Evolutionary conservation across 2,113 vertebrate species (phyloP), one percentile per base, ranked within the genome.

Genomic region (Forbesichthys agassizii): DNA sequence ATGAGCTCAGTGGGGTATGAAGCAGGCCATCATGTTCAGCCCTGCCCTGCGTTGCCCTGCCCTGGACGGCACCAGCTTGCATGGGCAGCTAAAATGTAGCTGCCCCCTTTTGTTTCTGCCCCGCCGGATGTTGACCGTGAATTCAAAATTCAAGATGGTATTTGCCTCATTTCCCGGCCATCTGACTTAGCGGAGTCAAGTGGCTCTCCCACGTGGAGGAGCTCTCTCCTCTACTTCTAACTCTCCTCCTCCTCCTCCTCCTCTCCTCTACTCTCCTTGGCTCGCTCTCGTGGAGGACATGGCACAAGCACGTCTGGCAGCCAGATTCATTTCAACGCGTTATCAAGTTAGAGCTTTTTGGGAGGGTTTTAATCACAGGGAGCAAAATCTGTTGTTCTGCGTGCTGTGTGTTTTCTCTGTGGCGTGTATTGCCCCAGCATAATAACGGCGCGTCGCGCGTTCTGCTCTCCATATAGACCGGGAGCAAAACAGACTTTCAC

Each of bases 91-190:
- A 74, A 89, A 88, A 86, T 64, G 81, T 79, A 55, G 9, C 14
- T 51, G 54, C 65, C 18, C 11, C 48, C 18, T n/a, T n/a, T 81
- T 59, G 80, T 86, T 75, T 84, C 87, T 14, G 80, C 85, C 77
- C 84, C 81, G 84, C 68, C 49, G 59, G 74, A 81, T 71, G 84
- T 78, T 76, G 83, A 78, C 85, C 78, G 73, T 84, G 79, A 80
- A 74, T 77, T 83, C 83, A 84, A 90, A 86, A 86, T 33, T 82
- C 83, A 77, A 77, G 71, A 76, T 69, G 78, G 85, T 85, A 85
- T 85, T 80, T 86, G 87, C 77, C 84, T 87, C 73, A 86, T 91
- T 88, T 88, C 72, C 84, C 78, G 67, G 60, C 78, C 71, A 65
- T 74, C 79, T 74, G 71, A 85, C 79, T 84, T 76, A 56, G 69